Conservation (phyloP, 2,888 invertebrate genomes). For the Alloscopus bannaensis region DNA sequence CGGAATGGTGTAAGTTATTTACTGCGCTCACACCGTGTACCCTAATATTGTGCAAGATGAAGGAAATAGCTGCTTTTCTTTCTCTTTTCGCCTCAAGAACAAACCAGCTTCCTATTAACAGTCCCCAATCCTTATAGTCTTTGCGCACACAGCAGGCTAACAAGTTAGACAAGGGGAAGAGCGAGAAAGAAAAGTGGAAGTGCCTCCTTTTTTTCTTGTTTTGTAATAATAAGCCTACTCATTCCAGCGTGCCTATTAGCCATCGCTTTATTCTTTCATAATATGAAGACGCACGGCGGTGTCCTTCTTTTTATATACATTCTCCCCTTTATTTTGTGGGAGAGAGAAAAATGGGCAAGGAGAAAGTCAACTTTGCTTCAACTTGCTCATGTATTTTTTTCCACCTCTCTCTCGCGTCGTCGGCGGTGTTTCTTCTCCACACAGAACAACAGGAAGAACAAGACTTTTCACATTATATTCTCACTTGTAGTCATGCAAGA, state of each 20-base stretch:
- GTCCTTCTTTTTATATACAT: constrained; percentile 13
- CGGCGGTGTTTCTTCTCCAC: no score
- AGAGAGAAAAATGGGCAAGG: constrained; percentile 18
- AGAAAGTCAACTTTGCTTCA: constrained; percentile 43
- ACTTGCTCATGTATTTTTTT: constrained; percentile 45
- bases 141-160: no score
- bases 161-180: no score
- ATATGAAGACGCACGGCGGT: constrained; percentile 4
- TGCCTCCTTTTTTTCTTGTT: neutral
- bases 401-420: constrained; percentile 33
- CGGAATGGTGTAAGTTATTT: constrained; percentile 42
- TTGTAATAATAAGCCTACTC: constrained; percentile 38
- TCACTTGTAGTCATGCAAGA: constrained; percentile 52
- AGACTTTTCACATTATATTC: constrained; percentile 60
- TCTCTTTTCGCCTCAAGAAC: no score
- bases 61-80: no score
- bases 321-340: constrained; percentile 22
- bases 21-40: constrained; percentile 12
- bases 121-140: no score
- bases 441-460: no score
- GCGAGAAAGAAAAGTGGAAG: neutral
- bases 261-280: constrained; percentile 25
- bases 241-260: constrained; percentile 13
- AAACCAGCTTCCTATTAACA: no score
- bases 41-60: constrained; percentile 16